A percentile compares a stretch with the other conserved stretches of the same genome.
Conservation (phyloP, 1,140 invertebrate genomes). For the Heliconius melpomene region DNA sequence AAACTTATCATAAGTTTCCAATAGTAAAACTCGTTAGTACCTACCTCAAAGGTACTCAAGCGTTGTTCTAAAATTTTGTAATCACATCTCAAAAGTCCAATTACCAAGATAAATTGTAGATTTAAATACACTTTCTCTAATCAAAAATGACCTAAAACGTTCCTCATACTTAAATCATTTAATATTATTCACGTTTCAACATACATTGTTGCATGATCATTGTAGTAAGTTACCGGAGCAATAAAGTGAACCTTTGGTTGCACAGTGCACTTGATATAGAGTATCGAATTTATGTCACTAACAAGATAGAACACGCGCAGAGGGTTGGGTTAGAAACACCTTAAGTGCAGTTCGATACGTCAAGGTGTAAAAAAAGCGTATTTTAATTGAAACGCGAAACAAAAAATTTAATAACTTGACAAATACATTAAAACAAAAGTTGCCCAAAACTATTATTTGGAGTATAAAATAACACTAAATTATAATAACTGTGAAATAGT, state of each 20-base stretch:
- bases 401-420: no score
- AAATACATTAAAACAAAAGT: no score
- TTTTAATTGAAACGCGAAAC: neutral
- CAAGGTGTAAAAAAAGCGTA: conserved; percentile 26
- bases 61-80: neutral
- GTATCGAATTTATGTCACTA: conserved; percentile 39
- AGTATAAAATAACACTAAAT: neutral
- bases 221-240: neutral
- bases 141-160: conserved; percentile 2
- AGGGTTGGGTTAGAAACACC: conserved; percentile 39
- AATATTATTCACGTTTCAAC: neutral
- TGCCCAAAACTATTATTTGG: neutral
- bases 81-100: neutral
- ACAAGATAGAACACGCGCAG: conserved; percentile 33
- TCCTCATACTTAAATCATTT: neutral
- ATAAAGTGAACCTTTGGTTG: conserved; percentile 11
- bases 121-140: neutral
- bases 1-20: neutral
- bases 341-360: conserved; percentile 31
- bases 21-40: neutral
- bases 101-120: neutral
- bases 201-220: neutral
- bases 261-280: conserved; percentile 5
- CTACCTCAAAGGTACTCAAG: neutral
- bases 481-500: no score